Evolutionary conservation across 2,113 vertebrate genomes (phyloP).

Genomic region (Ondatra zibethicus): DNA sequence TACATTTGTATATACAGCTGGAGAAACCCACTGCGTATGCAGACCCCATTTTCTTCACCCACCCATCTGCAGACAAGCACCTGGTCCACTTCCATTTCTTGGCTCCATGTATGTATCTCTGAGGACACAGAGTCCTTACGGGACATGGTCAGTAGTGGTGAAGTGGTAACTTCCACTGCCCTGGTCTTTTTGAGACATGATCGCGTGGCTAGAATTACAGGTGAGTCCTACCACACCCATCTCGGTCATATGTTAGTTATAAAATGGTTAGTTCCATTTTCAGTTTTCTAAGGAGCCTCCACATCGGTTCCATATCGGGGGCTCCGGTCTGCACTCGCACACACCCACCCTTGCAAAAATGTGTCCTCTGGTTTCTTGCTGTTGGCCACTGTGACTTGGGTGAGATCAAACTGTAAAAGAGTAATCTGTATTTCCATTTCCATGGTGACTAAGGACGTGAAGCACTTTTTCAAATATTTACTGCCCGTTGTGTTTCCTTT

Average conservation of each 20-base stretch:
- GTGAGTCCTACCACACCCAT: background rate
- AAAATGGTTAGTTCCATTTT: no score
- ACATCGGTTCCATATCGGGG: fast-evolving
- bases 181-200: background rate
- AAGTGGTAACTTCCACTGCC: background rate
- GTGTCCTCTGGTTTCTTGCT: background rate
- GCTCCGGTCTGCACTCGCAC: background rate
- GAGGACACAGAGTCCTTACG: background rate
- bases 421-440: background rate
- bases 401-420: background rate
- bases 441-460: background rate
- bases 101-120: background rate
- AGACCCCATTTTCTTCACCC: background rate
- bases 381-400: background rate
- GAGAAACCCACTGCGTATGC: background rate
- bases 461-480: background rate
- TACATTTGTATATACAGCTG: background rate
- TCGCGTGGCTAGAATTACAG: background rate
- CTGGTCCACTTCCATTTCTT: background rate
- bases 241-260: background rate
- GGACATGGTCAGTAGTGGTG: background rate
- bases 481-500: background rate
- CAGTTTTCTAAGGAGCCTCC: background rate
- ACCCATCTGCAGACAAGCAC: background rate
- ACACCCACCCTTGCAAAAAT: no score